A percentile compares a stretch with the other conserved stretches of the same genome.
Conservation (phyloP, 53 echinoderm and acorn worm species). For the Antedon mediterranea region DNA sequence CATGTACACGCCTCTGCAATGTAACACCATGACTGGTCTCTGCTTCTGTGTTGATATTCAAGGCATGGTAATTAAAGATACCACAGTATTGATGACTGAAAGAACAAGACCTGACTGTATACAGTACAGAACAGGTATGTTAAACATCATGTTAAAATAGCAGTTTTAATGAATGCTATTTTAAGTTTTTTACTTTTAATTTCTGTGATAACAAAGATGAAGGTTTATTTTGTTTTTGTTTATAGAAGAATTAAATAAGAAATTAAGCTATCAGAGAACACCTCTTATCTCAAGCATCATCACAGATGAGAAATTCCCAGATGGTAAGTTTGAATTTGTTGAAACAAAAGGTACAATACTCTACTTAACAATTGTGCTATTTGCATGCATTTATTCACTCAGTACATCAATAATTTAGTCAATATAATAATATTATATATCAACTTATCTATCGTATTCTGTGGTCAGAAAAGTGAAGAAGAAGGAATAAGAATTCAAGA, state of each 20-base stretch:
- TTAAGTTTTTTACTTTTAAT: no score
- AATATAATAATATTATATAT: no score
- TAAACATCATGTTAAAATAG: no score
- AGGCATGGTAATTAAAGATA: slow-evolving; percentile 22
- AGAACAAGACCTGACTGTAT: not conserved
- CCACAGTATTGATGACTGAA: not conserved
- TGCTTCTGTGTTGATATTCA: slow-evolving; percentile 34
- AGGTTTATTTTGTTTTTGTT: not conserved
- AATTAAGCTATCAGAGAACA: not conserved
- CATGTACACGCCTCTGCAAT: slow-evolving; percentile 30
- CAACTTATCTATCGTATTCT: no score
- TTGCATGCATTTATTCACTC: no score
- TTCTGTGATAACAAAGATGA: no score
- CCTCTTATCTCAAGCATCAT: not conserved
- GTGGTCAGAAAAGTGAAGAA: no score
- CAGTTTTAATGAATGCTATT: no score
- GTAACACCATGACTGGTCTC: slow-evolving; percentile 22
- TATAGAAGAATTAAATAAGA: not conserved
- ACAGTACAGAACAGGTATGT: not conserved
- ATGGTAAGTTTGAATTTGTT: not conserved
- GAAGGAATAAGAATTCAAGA: no score
- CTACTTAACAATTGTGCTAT: no score
- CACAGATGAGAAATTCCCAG: not conserved
- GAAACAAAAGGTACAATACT: no score
- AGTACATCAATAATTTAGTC: no score